These are phyloP conservation scores for Camponotus fellah DNA, from an alignment of 2,888 invertebrate genomes.

Conservation along the genomic window DNA sequence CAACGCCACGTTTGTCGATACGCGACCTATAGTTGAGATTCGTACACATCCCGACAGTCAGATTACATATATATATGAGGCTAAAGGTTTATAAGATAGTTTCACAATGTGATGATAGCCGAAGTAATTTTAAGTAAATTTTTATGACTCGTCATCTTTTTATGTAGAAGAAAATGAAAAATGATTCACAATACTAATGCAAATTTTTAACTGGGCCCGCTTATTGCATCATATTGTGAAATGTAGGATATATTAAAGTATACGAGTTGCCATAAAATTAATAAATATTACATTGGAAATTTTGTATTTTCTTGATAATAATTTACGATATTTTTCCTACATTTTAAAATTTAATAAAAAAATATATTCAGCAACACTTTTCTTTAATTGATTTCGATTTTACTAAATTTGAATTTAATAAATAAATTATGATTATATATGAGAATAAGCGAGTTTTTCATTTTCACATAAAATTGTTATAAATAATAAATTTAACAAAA, in stretches of 20 bases:
- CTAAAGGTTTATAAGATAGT: not conserved
- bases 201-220: not conserved
- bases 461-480: not conserved
- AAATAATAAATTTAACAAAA: constrained; percentile 1
- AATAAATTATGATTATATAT: not conserved
- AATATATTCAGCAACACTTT: not conserved
- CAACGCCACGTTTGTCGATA: constrained; percentile 17
- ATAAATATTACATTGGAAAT: not conserved
- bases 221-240: constrained; percentile 12
- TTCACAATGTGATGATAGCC: not conserved
- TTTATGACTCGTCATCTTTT: not conserved
- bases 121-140: not conserved
- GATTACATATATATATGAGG: not conserved
- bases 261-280: not conserved
- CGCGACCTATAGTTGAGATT: not conserved
- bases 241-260: not conserved
- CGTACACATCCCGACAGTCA: not conserved
- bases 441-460: not conserved
- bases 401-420: not conserved
- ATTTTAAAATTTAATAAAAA: not conserved
- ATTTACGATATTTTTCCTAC: not conserved
- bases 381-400: not conserved
- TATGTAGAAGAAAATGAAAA: not conserved
- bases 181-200: not conserved
- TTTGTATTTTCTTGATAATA: not conserved